A percentile compares a stretch with the other conserved stretches of the same genome.
phyloP scores from a whole-genome alignment of 2,797 vertebrate genomes.

The Dermochelys coriacea region DNA sequence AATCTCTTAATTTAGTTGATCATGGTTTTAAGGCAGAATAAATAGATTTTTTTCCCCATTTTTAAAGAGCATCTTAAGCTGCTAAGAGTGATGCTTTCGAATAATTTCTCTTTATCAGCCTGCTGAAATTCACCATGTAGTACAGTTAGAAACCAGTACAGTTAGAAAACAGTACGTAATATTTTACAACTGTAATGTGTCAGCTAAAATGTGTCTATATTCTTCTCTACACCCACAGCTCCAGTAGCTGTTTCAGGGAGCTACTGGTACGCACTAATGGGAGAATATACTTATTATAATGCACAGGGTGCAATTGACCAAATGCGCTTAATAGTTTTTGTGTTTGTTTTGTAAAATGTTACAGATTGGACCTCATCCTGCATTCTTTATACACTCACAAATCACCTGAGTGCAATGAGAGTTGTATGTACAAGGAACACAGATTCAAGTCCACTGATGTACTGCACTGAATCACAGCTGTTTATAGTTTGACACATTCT shows the following conservation, averaged over 20 bases:
- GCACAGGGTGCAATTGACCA: neutral
- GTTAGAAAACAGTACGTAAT: neutral
- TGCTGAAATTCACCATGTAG: neutral
- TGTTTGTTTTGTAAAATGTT: neutral
- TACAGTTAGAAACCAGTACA: neutral
- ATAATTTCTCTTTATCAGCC: constrained; percentile 19
- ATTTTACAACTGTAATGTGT: neutral
- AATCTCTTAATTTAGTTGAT: constrained; percentile 46
- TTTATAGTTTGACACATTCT: neutral
- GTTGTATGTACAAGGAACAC: neutral
- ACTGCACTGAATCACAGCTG: neutral
- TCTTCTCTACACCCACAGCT: neutral
- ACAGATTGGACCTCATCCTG: neutral
- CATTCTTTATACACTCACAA: accelerated
- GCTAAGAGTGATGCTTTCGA: constrained; percentile 3
- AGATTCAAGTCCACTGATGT: neutral
- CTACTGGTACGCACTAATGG: neutral
- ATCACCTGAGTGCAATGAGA: neutral
- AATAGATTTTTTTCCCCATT: constrained; percentile 17
- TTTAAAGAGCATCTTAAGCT: constrained; percentile 28
- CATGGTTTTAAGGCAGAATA: constrained; percentile 79
- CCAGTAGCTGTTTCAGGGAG: neutral
- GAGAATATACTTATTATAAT: neutral
- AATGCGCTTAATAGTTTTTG: neutral
- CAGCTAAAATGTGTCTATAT: neutral